Evolutionary conservation across 2,888 invertebrate species (phyloP), one percentile per base, ranked within the genome.

Genomic region (Trissolcus japonicus): DNA sequence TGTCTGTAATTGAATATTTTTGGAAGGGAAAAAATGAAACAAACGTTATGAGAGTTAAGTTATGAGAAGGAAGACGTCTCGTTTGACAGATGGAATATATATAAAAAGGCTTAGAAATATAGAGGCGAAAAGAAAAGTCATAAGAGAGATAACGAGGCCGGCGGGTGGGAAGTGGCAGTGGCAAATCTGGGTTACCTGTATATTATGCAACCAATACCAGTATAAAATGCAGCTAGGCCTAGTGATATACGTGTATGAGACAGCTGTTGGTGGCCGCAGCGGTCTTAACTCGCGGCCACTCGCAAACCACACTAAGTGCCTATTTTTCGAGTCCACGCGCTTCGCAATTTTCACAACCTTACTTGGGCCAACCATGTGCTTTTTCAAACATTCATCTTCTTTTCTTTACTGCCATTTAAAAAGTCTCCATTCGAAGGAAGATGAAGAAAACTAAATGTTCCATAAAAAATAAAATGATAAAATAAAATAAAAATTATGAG

Each of bases 141-240:
- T 65, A 73, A 73, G 68, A 65, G 77, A 66, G 67, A 62, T 78
- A 78, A 78, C 78, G 69, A 74, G 78, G 78, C 61, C 78, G 78
- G 56, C 54, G 73, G 78, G 73, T 78, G 78, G 78, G 74, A 74
- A 78, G 61, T 71, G 46, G 62, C 65, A 68, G 78, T 74, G 50
- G 74, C 69, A 78, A 78, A 78, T 78, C 78, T 78, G 74, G 78
- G 78, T 78, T 74, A 78, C 78, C 78, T 78, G 78, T 43, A 77
- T 78, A 78, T 78, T 78, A 78, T 78, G 78, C 78, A 78, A 78
- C 69, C 71, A 71, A 71, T 57, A 74, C 78, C 14, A 59, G 53
- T 63, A 71, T 41, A 68, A 77, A 77, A 61, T 62, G 65, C 65
- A 53, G 61, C 35, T 6, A 46, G n/a, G 66, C 14, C 51, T 54